These are phyloP conservation scores for Hippocampus barbouri DNA, from an alignment of 2,113 vertebrate species.

Conservation along the genomic window DNA sequence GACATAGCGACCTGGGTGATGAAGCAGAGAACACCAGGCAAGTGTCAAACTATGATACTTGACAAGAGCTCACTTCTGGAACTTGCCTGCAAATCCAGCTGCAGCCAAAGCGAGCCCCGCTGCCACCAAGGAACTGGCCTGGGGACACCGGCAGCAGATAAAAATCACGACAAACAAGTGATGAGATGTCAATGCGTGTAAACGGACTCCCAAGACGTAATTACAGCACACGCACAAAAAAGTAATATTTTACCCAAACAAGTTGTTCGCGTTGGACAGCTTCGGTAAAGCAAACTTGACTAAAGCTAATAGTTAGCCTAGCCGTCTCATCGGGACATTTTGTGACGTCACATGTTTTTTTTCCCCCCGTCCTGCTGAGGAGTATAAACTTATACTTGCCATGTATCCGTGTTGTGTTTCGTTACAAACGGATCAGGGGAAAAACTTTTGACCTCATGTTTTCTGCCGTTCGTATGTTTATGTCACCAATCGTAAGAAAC, in stretches of 20 bases:
- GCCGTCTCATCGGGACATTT: not conserved
- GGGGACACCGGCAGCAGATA: constrained; percentile 1
- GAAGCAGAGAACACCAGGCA: not conserved
- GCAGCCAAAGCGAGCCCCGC: constrained; percentile 87
- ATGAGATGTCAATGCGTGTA: not conserved
- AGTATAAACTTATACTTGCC: constrained; percentile 36
- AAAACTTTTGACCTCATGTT: constrained; percentile 63
- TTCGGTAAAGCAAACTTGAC: not conserved
- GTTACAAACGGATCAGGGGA: constrained; percentile 17
- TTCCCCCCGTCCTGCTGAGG: not conserved
- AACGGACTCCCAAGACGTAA: not conserved
- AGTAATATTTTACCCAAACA: not conserved
- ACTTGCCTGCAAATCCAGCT: constrained; percentile 89
- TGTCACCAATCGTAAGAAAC: constrained; percentile 21
- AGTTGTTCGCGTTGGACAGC: not conserved
- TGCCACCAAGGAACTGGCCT: constrained; percentile 88
- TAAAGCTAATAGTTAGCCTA: constrained; percentile 51
- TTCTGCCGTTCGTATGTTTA: constrained; percentile 19
- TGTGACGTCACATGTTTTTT: fast-evolving
- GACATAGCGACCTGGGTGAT: constrained; percentile 82
- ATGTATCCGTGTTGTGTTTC: constrained; percentile 41
- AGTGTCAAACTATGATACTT: not conserved
- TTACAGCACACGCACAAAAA: not conserved
- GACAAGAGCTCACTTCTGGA: not conserved
- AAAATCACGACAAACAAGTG: not conserved